phyloP scores from a whole-genome alignment of 2,797 vertebrate species.

The Morelia viridis region DNA sequence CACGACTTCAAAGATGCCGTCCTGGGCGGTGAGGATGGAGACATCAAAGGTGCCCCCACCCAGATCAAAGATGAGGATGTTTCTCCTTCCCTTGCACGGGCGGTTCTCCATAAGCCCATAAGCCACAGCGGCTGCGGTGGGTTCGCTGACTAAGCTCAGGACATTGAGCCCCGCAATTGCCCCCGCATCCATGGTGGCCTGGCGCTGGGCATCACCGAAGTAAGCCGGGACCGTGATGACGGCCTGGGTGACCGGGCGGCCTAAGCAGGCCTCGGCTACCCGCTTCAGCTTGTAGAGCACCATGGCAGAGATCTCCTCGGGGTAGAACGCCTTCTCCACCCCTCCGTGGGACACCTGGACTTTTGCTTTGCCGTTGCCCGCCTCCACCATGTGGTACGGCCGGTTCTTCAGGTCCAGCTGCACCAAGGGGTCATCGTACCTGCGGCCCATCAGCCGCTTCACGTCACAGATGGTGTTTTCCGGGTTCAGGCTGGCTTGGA shows the following conservation, averaged over 20 bases:
- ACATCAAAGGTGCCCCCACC: constrained; percentile 52
- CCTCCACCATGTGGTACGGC: constrained; percentile 49
- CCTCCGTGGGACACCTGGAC: constrained; percentile 39
- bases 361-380: constrained; percentile 31
- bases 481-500: constrained; percentile 40
- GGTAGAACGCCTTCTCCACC: constrained; percentile 39
- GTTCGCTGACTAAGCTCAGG: constrained; percentile 47
- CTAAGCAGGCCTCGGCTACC: constrained; percentile 35
- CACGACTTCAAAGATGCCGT: constrained; percentile 47
- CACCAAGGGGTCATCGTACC: not conserved
- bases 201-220: constrained; percentile 46
- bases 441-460: constrained; percentile 48
- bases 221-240: constrained; percentile 51
- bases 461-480: constrained; percentile 35
- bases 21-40: constrained; percentile 38
- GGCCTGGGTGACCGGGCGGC: constrained; percentile 41
- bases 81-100: not conserved
- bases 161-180: constrained; percentile 46
- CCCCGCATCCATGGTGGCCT: constrained; percentile 52
- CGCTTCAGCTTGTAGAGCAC: constrained; percentile 51
- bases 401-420: constrained; percentile 40
- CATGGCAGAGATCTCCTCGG: constrained; percentile 47
- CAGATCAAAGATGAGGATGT: constrained; percentile 53
- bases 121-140: constrained; percentile 41
- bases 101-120: not conserved